Conservation (phyloP, 2,797 vertebrate species). For the Ctenopoma multispine region DNA sequence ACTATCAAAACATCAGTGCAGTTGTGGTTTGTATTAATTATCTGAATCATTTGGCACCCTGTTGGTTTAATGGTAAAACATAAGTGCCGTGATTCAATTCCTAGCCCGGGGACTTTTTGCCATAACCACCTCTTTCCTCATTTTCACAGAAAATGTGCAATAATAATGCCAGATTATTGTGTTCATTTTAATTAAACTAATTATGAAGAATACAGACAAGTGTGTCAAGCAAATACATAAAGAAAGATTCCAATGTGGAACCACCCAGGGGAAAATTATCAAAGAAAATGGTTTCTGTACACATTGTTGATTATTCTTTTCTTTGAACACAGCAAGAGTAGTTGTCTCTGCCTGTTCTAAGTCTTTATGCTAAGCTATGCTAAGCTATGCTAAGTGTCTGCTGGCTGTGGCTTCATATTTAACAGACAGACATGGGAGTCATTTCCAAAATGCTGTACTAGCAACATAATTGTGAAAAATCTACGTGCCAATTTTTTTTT, state of each 20-base stretch:
- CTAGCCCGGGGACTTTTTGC: no score
- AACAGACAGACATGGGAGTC: no score
- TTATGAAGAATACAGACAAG: background rate
- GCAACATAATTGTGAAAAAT: no score
- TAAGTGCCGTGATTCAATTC: no score
- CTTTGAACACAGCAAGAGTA: background rate
- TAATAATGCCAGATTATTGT: background rate
- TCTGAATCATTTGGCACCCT: no score
- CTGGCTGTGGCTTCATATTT: no score
- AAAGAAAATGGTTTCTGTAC: no score
- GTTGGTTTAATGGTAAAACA: no score
- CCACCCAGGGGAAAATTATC: no score
- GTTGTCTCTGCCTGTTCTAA: background rate
- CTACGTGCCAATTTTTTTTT: no score
- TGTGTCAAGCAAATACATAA: background rate
- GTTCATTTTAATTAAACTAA: background rate
- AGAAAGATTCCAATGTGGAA: background rate
- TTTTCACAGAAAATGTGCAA: background rate
- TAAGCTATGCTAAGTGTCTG: background rate
- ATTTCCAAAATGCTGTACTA: no score
- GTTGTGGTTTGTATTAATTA: background rate
- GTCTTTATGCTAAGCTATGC: background rate
- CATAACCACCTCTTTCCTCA: background rate
- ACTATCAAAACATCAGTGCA: background rate
- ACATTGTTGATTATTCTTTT: no score